These are phyloP conservation scores for Chelonia mydas DNA, from an alignment of 2,797 vertebrate species.

Conservation along the genomic window DNA sequence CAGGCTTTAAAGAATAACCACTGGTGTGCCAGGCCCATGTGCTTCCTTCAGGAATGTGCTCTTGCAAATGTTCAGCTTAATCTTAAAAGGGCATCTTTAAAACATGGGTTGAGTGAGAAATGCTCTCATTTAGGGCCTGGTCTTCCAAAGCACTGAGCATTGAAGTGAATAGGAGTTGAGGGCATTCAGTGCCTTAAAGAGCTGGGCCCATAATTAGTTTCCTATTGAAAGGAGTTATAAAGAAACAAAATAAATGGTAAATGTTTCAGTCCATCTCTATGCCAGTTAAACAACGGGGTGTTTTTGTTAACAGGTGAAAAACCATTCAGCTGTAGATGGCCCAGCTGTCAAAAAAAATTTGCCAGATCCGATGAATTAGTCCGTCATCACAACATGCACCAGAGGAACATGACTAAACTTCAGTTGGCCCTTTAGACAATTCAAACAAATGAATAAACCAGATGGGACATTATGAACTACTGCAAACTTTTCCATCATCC, in stretches of 20 bases:
- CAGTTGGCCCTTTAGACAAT: constrained; percentile 91
- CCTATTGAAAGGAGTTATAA: not conserved
- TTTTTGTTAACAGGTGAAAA: constrained; percentile 94
- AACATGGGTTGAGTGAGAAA: constrained; percentile 11
- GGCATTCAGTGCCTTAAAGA: not conserved
- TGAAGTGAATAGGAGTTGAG: not conserved
- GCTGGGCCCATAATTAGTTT: not conserved
- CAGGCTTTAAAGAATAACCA: not conserved
- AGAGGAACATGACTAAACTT: constrained; percentile 97
- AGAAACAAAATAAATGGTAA: not conserved
- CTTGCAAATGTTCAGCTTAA: not conserved
- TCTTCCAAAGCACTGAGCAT: accelerated
- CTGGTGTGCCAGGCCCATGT: not conserved
- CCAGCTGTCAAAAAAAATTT: constrained; percentile 99
- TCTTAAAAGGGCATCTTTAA: not conserved
- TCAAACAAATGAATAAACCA: constrained; percentile 45
- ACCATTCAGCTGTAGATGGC: constrained; percentile 98
- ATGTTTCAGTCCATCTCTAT: constrained; percentile 11
- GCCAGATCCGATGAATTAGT: constrained; percentile 98
- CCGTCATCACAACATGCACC: constrained; percentile 99
- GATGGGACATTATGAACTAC: constrained; percentile 72
- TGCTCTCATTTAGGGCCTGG: not conserved
- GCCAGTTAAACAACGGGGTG: constrained; percentile 70
- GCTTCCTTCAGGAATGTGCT: not conserved
- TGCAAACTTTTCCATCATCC: constrained; percentile 69